A percentile compares a stretch with the other conserved stretches of the same genome.
Conservation (phyloP, 2,888 invertebrate species). For the Crepidodera aurea region DNA sequence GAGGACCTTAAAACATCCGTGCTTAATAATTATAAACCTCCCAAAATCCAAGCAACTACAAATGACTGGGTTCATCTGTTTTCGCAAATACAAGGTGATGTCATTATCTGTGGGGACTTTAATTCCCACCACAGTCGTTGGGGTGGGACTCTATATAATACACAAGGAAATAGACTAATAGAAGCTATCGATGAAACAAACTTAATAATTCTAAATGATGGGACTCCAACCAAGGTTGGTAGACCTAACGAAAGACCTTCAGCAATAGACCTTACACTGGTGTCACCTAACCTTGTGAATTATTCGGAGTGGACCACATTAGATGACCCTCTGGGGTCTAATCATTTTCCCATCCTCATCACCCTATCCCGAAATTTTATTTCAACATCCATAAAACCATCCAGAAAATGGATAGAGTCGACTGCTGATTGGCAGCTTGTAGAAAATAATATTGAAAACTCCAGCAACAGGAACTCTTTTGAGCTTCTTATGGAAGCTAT, state of each 20-base stretch:
- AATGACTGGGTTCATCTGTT: constrained; percentile 5
- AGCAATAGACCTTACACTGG: neutral
- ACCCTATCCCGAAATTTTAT: neutral
- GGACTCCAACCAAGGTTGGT: constrained; percentile 6
- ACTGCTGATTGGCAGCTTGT: neutral
- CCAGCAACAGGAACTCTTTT: neutral
- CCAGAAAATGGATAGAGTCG: neutral
- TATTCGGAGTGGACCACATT: neutral
- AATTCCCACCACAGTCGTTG: constrained; percentile 9
- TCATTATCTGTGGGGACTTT: constrained; percentile 7
- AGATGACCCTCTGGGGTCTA: neutral
- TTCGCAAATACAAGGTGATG: neutral
- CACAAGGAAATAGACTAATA: neutral
- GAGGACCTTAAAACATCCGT: neutral
- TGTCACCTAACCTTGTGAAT: neutral
- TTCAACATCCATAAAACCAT: neutral
- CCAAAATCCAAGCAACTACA: neutral
- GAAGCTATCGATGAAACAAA: constrained; percentile 7
- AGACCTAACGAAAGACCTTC: constrained; percentile 5
- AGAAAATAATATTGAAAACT: neutral
- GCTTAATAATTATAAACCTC: constrained; percentile 2
- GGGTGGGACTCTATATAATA: neutral
- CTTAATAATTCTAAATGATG: constrained; percentile 13
- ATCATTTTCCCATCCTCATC: neutral
- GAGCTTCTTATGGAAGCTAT: neutral